Evolutionary conservation across 2,797 vertebrate genomes (phyloP), one percentile per base, ranked within the genome.

Genomic region (Myotis myotis): DNA sequence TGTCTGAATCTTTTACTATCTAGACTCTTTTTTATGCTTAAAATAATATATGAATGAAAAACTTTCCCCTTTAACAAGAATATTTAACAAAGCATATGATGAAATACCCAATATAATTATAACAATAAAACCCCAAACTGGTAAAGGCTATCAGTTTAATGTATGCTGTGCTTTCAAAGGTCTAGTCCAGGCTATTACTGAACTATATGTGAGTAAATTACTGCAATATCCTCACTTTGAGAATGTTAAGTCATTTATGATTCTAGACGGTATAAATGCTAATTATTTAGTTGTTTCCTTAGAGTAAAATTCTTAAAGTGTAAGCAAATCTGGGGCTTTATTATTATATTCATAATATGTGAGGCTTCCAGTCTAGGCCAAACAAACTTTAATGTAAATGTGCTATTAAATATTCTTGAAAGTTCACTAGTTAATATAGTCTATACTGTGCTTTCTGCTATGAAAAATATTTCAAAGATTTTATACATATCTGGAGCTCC

Each of bases 261-360:
- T 36, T 66, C 10, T 51, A 62, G 44, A 79, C 23, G n/a, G 5
- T 4, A 51, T 62, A 81, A 76, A 75, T 74, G 20, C 20, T 90
- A 90, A 96, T 92, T 79, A 62, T 71, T 87, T 79, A 13, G 22
- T 75, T 51, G n/a, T n/a, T 94, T 15, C 49, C n/a, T 72, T 85
- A 57, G 6, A 83, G 41, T 70, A 79, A 94, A 94, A 89, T 89
- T 12, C 20, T 76, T 57, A 72, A 92, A 91, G 47, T 89, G 0
- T 44, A 76, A 64, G 4, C 17, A n/a, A 55, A 74, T 55, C 87
- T n/a, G 25, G 9, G 8, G 5, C 3, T 81, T 75, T 80, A 19
- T 84, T 94, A 76, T 76, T 15, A 28, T 49, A 78, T 55, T 89
- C 2, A 38, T 49, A 62, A 55, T 90, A 51, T 88, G 13, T 76